Conservation (phyloP, 35 echinoderm and acorn worm genomes). For the Eucidaris tribuloides region DNA sequence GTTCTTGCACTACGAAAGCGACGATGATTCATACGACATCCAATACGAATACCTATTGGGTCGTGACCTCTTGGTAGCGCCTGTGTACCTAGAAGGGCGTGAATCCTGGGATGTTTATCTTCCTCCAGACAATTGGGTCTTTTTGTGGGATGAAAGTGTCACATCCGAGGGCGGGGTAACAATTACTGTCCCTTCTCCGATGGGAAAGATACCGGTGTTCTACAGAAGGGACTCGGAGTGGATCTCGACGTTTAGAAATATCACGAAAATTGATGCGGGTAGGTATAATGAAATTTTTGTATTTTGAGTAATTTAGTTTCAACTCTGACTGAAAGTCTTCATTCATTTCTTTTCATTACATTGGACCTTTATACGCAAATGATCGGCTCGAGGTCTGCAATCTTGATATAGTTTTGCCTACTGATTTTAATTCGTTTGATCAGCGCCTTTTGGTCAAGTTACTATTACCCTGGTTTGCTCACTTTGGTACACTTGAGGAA, state of each 20-base stretch:
- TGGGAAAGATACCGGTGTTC: constrained; percentile 72
- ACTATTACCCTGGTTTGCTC: too few species aligned
- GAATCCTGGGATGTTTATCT: constrained; percentile 78
- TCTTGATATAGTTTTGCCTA: too few species aligned
- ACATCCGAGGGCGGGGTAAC: constrained; percentile 26
- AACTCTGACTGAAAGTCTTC: too few species aligned
- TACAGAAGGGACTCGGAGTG: constrained; percentile 42
- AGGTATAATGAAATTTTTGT: too few species aligned
- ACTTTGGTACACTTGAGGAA: too few species aligned
- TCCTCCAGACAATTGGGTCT: constrained; percentile 73
- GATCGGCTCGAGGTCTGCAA: too few species aligned
- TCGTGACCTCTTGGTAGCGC: constrained; percentile 82
- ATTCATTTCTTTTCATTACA: too few species aligned
- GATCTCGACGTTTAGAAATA: constrained; percentile 4
- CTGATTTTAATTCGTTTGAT: too few species aligned
- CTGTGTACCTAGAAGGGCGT: constrained; percentile 52
- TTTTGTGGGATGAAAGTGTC: constrained; percentile 57
- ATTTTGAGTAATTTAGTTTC: too few species aligned
- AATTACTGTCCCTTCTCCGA: constrained; percentile 45
- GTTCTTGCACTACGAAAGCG: constrained; percentile 92
- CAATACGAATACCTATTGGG: constrained; percentile 92
- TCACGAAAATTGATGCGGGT: not conserved
- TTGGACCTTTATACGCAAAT: too few species aligned
- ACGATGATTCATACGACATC: constrained; percentile 51
- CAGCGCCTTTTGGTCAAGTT: too few species aligned